Evolutionary conservation across 2,797 vertebrate genomes (phyloP), one percentile per base, ranked within the genome.

Genomic region (Botia kubotai): DNA sequence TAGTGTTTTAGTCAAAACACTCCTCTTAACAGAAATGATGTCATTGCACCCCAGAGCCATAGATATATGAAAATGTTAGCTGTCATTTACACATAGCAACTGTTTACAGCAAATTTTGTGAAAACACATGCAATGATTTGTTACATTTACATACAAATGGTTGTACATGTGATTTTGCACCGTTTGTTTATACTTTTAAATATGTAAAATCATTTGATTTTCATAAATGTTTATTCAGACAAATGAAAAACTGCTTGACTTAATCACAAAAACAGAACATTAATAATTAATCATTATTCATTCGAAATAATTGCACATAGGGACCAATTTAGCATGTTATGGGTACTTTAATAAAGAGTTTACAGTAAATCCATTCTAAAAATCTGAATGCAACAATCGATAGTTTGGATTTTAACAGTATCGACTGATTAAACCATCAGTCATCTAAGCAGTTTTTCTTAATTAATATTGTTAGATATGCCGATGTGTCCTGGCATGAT

Each of bases 381-480:
- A 75, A 88, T 87, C 86, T 89, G 86, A 91, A 92, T 88, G 86
- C 86, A 87, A 85, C 89, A 88, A 92, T 92, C 87, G 88, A 93
- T 93, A 92, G 89, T 93, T 94, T 91, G 91, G 89, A 92, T 94
- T 79, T 91, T 89, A 91, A 92, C 89, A 80, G 86, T 89, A 90
- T 91, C 84, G 89, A 85, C 84, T 90, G 88, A 87, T 93, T 93
- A 91, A 91, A 91, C 88, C 89, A 87, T 91, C 88, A 88, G 87
- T 91, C 91, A 89, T 89, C 87, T 91, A 90, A 93, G 90, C 90
- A 89, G 86, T 95, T 94, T 91, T 93, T 92, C 93, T 94, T 95
- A 94, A 95, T 95, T 94, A 94, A 93, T 94, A 93, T 94, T 92
- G 93, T 92, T 93, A 92, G 91, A 93, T 93, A 90, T 95, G 93